Conservation (phyloP, 2,888 invertebrate species). For the Drosophila paracracens region DNA sequence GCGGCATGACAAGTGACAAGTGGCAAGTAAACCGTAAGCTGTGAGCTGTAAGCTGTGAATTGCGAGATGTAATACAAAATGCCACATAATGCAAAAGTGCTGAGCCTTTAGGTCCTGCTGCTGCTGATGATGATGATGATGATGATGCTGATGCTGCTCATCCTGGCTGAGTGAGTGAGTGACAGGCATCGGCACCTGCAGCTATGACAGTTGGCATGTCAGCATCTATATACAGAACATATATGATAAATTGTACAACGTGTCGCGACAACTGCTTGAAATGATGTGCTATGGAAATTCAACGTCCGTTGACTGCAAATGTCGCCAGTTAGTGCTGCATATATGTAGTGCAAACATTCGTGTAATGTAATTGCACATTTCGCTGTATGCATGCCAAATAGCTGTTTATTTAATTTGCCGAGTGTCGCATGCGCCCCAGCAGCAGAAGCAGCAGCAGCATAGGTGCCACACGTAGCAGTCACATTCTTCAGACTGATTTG, state of each 20-base stretch:
- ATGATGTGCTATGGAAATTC: conserved; percentile 69
- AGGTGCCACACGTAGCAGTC: conserved; percentile 31
- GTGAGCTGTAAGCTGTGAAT: conserved; percentile 18
- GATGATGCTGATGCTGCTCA: conserved; percentile 1
- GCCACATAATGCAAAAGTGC: conserved; percentile 47
- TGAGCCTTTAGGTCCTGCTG: conserved; percentile 17
- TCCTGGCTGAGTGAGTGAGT: conserved; percentile 6
- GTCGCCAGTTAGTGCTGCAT: conserved; percentile 5
- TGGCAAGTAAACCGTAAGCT: conserved; percentile 35
- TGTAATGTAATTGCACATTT: conserved; percentile 74
- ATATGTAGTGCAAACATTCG: conserved; percentile 19
- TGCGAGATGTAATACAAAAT: conserved; percentile 38
- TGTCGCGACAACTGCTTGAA: conserved; percentile 56
- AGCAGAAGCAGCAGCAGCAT: conserved; percentile 19
- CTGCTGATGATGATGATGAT: neutral
- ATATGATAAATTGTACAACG: conserved; percentile 69
- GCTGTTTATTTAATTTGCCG: conserved; percentile 75
- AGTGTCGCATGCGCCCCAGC: conserved; percentile 37
- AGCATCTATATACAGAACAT: conserved; percentile 31
- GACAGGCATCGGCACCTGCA: conserved; percentile 29
- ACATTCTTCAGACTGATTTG: conserved; percentile 32
- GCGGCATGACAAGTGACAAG: conserved; percentile 63
- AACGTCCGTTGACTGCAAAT: conserved; percentile 40
- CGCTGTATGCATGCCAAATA: conserved; percentile 64
- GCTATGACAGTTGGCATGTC: conserved; percentile 57